Percentiles rank a stretch among this genome's conserved stretches.
Evolutionary conservation across 1,140 invertebrate genomes (phyloP).

Genomic region (Lysiphlebus fabarum): DNA sequence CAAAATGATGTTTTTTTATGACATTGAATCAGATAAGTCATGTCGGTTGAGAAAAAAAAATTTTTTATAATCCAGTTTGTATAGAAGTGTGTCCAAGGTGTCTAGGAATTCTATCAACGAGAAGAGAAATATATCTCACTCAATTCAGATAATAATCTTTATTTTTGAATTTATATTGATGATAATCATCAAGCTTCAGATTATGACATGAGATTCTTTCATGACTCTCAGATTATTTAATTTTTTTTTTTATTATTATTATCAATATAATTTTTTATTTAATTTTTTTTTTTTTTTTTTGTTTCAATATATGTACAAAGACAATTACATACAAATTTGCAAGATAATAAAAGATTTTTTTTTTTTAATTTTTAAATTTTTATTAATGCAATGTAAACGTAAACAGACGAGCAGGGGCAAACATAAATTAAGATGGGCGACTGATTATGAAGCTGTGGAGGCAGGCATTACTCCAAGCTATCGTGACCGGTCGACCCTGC

Average conservation of each 20-base stretch:
- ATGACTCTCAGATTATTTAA: too few species aligned
- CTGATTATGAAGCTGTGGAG: slow-evolving; percentile 53
- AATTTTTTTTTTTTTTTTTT: too few species aligned
- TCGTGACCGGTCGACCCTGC: slow-evolving; percentile 54
- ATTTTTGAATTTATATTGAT: too few species aligned
- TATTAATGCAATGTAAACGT: slow-evolving; percentile 18
- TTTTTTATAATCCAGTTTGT: slow-evolving; percentile 10
- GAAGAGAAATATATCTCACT: background rate
- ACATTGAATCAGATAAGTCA: slow-evolving; percentile 22
- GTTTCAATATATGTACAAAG: too few species aligned
- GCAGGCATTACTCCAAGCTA: slow-evolving; percentile 51
- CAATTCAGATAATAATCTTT: too few species aligned
- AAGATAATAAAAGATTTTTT: too few species aligned
- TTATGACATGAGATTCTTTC: too few species aligned
- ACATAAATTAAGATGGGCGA: slow-evolving; percentile 56
- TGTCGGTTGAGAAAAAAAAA: background rate
- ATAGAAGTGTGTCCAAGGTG: slow-evolving; percentile 8
- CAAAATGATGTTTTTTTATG: slow-evolving; percentile 6
- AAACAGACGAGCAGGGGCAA: slow-evolving; percentile 47
- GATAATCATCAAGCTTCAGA: too few species aligned
- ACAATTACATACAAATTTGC: too few species aligned
- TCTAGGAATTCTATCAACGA: slow-evolving; percentile 14
- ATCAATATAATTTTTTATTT: too few species aligned
- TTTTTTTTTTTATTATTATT: too few species aligned
- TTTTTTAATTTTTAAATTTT: too few species aligned